A percentile compares a stretch with the other conserved stretches of the same genome.
phyloP scores from a whole-genome alignment of 2,888 invertebrate genomes.

The Athalia rosae region DNA sequence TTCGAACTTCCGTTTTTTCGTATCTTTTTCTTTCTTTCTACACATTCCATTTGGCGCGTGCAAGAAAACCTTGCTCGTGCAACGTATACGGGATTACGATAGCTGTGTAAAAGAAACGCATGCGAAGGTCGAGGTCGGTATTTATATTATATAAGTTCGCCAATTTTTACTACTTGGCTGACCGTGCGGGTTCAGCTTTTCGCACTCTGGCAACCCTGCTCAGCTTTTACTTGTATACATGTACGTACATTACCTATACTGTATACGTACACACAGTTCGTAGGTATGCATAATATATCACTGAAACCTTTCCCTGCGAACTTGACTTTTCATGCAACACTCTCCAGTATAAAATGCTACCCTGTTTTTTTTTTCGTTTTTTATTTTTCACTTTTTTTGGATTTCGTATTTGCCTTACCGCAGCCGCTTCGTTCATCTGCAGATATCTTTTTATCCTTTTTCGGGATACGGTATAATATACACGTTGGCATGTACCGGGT shows the following conservation, averaged over 20 bases:
- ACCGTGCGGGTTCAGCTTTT: constrained; percentile 48
- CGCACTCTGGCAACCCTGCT: constrained; percentile 55
- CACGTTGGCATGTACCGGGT: background rate
- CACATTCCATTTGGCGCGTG: too few relatives aligned
- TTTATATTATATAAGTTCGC: constrained; percentile 42
- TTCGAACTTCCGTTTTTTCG: too few relatives aligned
- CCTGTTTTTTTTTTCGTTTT: too few relatives aligned
- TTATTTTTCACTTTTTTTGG: too few relatives aligned
- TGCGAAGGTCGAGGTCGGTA: constrained; percentile 60
- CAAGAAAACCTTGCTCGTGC: too few relatives aligned
- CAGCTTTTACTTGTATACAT: background rate
- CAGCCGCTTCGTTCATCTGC: too few relatives aligned
- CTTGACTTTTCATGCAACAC: too few relatives aligned
- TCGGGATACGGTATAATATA: background rate
- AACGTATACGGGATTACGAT: constrained; percentile 3
- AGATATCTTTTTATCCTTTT: too few relatives aligned
- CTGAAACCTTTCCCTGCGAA: too few relatives aligned
- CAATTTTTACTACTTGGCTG: constrained; percentile 65
- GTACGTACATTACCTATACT: constrained; percentile 57
- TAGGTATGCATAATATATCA: background rate
- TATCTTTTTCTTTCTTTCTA: too few relatives aligned
- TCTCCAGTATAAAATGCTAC: too few relatives aligned
- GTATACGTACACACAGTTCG: background rate
- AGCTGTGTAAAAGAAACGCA: background rate
- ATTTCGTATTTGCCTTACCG: too few relatives aligned